Evolutionary conservation across 2,113 vertebrate species (phyloP).

Genomic region (Barbus barbus): DNA sequence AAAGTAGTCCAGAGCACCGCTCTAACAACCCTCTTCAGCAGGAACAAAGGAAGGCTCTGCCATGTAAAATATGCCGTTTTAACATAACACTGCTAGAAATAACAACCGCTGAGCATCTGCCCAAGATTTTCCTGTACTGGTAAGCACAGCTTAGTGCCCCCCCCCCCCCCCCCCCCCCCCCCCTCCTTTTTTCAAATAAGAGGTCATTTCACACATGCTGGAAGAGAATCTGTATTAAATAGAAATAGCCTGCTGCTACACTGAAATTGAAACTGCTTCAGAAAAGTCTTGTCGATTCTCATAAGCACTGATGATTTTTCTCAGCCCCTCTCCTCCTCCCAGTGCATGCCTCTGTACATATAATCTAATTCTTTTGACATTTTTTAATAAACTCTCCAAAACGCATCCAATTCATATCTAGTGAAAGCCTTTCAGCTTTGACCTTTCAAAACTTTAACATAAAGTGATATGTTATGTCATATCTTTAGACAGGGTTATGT

Average conservation of each 20-base stretch:
- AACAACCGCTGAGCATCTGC: constrained; percentile 31
- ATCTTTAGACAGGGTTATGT: constrained; percentile 18
- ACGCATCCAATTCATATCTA: constrained; percentile 24
- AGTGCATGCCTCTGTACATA: not conserved
- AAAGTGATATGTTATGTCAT: constrained; percentile 30
- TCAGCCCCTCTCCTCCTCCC: not conserved
- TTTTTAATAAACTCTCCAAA: constrained; percentile 37
- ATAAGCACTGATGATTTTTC: constrained; percentile 35
- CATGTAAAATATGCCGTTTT: constrained; percentile 37
- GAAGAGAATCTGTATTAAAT: constrained; percentile 11
- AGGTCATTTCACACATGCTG: constrained; percentile 12
- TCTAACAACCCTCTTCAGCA: constrained; percentile 22
- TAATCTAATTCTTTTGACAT: constrained; percentile 8
- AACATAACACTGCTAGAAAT: constrained; percentile 33
- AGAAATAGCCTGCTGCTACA: constrained; percentile 20
- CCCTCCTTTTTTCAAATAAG: not conserved
- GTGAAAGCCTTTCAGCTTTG: constrained; percentile 30
- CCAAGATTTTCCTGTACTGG: not conserved
- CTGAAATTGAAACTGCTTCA: constrained; percentile 19
- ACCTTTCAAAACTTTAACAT: constrained; percentile 37
- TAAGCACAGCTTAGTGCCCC: not conserved
- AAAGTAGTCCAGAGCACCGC: constrained; percentile 28
- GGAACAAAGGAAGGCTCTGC: constrained; percentile 9
- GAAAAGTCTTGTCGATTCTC: constrained; percentile 31
- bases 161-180: too few species aligned